A percentile compares a stretch with the other conserved stretches of the same genome.
Evolutionary conservation across 2,888 invertebrate species (phyloP).

Genomic region (Teinopalpus imperialis): DNA sequence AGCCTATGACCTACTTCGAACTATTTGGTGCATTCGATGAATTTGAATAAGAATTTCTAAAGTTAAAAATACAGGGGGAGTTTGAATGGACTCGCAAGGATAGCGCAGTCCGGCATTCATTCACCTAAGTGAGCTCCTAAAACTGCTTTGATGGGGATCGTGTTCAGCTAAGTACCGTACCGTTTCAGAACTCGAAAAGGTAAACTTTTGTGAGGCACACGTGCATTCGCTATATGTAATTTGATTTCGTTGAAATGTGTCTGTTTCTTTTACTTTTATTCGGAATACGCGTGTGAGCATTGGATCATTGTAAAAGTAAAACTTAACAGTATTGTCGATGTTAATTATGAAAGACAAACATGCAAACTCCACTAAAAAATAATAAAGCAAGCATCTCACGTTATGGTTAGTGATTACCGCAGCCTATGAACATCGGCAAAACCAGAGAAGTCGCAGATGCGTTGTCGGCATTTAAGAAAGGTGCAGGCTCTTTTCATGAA

Average conservation of each 20-base stretch:
- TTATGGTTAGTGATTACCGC: too few species aligned
- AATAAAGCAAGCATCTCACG: too few species aligned
- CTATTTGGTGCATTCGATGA: not conserved
- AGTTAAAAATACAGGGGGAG: slow-evolving; percentile 16
- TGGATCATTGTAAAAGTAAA: too few species aligned
- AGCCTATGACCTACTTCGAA: not conserved
- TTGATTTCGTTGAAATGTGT: slow-evolving; percentile 28
- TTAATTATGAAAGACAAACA: too few species aligned
- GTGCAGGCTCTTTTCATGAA: too few species aligned
- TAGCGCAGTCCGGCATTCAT: slow-evolving; percentile 59
- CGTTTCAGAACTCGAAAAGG: slow-evolving; percentile 57
- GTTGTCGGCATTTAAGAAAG: too few species aligned
- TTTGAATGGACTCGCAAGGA: slow-evolving; percentile 42
- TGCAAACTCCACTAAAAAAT: too few species aligned
- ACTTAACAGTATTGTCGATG: too few species aligned
- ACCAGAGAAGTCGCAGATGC: too few species aligned
- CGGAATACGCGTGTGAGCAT: too few species aligned
- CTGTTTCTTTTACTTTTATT: too few species aligned
- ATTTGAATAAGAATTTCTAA: slow-evolving; percentile 8
- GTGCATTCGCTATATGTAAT: slow-evolving; percentile 40
- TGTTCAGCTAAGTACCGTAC: slow-evolving; percentile 46
- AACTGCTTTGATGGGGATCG: slow-evolving; percentile 45
- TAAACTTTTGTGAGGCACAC: slow-evolving; percentile 45
- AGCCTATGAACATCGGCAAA: too few species aligned
- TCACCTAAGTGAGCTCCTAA: slow-evolving; percentile 62